A percentile compares a stretch with the other conserved stretches of the same genome.
These are phyloP conservation scores for Coracias cyanogaster DNA, from an alignment of 2,797 vertebrate species.

Conservation along the genomic window DNA sequence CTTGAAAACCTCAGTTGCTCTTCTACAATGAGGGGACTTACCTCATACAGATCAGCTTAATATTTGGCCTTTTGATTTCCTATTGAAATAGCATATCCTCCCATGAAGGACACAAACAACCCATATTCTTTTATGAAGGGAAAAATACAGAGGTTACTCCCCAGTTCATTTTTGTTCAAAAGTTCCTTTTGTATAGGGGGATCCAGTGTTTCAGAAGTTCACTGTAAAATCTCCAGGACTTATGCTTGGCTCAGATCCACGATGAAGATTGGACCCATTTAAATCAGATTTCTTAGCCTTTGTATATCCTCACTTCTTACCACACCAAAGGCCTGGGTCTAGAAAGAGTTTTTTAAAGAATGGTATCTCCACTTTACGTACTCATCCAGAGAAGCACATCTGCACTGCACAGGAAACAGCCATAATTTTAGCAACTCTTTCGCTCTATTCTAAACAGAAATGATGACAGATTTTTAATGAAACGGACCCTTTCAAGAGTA, in stretches of 20 bases:
- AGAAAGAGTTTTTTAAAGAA: neutral
- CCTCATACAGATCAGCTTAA: neutral
- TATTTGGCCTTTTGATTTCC: neutral
- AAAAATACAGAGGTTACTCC: neutral
- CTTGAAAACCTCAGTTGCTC: neutral
- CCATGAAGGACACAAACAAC: neutral
- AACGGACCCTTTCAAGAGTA: neutral
- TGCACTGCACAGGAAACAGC: neutral
- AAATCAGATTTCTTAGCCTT: neutral
- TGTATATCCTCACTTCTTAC: neutral
- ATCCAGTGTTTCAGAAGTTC: neutral
- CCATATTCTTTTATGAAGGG: neutral
- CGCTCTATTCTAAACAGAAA: neutral
- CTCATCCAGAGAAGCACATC: neutral
- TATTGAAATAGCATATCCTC: neutral
- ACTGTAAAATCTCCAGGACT: neutral
- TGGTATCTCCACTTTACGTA: neutral
- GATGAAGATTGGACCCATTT: neutral
- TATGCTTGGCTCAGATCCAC: neutral
- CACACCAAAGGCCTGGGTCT: neutral
- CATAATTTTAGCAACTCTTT: neutral
- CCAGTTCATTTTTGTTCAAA: neutral
- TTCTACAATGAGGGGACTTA: neutral
- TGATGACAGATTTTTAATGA: neutral
- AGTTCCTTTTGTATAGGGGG: neutral